These are phyloP conservation scores for Macropus fuliginosus DNA, from an alignment of 2,797 vertebrate genomes.

Conservation along the genomic window DNA sequence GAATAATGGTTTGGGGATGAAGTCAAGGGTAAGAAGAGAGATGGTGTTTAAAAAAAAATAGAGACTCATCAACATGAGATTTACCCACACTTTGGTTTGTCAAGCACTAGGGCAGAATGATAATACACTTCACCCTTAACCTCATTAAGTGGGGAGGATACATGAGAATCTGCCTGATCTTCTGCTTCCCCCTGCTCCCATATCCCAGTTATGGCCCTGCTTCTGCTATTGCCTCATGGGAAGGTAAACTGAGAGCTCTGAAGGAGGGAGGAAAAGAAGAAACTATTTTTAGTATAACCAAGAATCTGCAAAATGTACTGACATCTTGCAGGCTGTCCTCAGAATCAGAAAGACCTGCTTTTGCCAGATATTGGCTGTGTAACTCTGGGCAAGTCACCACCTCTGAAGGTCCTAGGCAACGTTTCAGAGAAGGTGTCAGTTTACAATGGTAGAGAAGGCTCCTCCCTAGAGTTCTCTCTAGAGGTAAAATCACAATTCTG, in stretches of 20 bases:
- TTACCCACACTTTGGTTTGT: background rate
- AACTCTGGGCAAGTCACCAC: too few species aligned
- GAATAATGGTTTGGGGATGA: background rate
- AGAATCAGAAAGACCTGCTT: background rate
- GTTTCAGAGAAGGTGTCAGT: background rate
- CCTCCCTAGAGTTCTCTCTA: background rate
- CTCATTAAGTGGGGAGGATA: background rate
- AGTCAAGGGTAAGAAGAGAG: background rate
- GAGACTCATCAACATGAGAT: background rate
- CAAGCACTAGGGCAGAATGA: background rate
- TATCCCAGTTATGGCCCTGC: background rate
- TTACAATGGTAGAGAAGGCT: background rate
- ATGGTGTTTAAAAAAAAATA: background rate
- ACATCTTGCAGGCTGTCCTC: too few species aligned
- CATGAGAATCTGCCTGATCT: background rate
- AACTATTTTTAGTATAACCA: too few species aligned
- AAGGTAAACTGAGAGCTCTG: background rate
- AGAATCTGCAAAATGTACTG: too few species aligned
- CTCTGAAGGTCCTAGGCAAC: background rate
- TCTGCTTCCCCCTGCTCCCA: background rate
- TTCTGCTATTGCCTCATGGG: background rate
- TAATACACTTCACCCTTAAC: background rate
- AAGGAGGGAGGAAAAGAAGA: background rate
- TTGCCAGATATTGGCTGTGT: background rate
- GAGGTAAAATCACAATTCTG: background rate